These are phyloP conservation scores for Pelagia noctiluca DNA, from an alignment of 30 jellyfish, hydroid and myxozoan genomes.

Conservation along the genomic window DNA sequence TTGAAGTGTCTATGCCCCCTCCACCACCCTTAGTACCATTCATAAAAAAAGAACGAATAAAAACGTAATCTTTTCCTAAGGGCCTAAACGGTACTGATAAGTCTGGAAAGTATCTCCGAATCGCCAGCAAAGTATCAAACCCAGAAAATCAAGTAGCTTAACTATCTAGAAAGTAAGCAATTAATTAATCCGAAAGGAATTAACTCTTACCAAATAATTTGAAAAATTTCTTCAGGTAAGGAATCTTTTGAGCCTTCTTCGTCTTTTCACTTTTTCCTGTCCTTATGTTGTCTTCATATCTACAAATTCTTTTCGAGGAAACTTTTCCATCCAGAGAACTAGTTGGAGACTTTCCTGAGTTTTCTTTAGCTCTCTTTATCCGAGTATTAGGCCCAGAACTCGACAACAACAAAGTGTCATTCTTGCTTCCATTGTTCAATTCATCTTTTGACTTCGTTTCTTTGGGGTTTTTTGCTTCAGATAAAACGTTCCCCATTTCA, in stretches of 20 bases:
- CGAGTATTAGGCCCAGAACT: not conserved
- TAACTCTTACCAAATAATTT: conserved; percentile 56
- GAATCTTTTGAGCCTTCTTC: conserved; percentile 14
- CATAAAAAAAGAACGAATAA: not conserved
- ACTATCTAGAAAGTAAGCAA: not conserved
- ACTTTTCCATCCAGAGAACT: conserved; percentile 4
- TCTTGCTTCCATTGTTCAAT: not conserved
- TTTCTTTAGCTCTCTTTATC: not conserved
- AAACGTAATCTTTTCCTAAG: not conserved
- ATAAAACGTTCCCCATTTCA: not conserved
- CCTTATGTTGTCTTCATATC: not conserved
- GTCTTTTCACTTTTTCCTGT: not conserved
- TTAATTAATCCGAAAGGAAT: not conserved
- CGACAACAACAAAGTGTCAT: too few relatives aligned
- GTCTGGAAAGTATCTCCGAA: not conserved
- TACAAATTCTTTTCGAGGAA: conserved; percentile 20
- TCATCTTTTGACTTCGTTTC: conserved; percentile 5
- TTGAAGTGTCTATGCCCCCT: too few relatives aligned
- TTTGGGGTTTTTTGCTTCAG: not conserved
- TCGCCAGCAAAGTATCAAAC: not conserved
- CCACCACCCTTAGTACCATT: too few relatives aligned
- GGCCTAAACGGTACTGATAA: too few relatives aligned
- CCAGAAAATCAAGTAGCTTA: not conserved
- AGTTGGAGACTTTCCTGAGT: conserved; percentile 33
- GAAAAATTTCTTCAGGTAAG: conserved; percentile 43